These are phyloP conservation scores for Sminthurides aquaticus DNA, from an alignment of 2,888 invertebrate genomes.

Conservation along the genomic window DNA sequence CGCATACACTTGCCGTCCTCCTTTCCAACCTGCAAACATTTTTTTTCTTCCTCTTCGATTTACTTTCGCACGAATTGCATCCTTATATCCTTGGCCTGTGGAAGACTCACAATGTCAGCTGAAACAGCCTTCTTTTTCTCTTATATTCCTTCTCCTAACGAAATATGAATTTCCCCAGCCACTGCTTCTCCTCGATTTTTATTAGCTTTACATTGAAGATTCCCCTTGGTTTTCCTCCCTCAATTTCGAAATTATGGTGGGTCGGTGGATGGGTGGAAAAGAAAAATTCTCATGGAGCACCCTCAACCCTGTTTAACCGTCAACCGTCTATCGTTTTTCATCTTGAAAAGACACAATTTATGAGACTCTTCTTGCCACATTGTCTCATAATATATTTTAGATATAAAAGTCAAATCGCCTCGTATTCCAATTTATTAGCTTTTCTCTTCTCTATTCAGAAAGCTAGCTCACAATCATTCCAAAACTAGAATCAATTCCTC, in stretches of 20 bases:
- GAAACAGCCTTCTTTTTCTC: no score
- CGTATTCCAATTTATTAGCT: constrained; percentile 37
- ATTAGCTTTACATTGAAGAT: background rate
- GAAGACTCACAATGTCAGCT: no score
- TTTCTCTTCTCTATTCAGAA: constrained; percentile 21
- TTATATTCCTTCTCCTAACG: no score
- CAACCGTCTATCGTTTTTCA: constrained; percentile 13
- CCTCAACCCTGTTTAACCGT: no score
- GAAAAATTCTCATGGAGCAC: no score
- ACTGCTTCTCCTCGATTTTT: constrained; percentile 1
- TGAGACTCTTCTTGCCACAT: constrained; percentile 26
- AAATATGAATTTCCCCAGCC: no score
- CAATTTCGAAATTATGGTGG: background rate
- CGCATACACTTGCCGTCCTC: no score
- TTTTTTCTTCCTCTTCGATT: no score
- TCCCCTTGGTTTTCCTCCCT: background rate
- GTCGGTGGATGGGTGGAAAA: no score
- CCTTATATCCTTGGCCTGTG: no score
- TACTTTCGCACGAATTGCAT: no score
- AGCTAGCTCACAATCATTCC: constrained; percentile 25
- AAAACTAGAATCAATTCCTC: constrained; percentile 10
- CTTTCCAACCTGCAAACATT: no score
- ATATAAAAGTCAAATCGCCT: constrained; percentile 40
- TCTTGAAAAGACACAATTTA: constrained; percentile 28
- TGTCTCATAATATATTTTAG: constrained; percentile 34